A percentile compares a stretch with the other conserved stretches of the same genome.
Evolutionary conservation across 2,797 vertebrate species (phyloP).

Genomic region (Pseudochaenichthys georgianus): DNA sequence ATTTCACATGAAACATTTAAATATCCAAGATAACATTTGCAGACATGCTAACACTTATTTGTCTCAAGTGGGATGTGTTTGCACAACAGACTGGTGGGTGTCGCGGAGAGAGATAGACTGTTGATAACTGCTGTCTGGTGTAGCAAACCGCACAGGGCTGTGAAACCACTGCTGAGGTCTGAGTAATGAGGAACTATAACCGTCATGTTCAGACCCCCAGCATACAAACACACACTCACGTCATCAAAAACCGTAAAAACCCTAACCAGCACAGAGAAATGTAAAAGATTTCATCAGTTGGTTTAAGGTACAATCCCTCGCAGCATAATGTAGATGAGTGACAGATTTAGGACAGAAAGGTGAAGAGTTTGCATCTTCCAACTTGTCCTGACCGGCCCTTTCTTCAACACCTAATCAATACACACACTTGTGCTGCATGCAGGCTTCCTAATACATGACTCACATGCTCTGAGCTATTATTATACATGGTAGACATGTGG

Average conservation of each 20-base stretch:
- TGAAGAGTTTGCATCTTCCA: constrained; percentile 41
- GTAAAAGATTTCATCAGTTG: constrained; percentile 9
- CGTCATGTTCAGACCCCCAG: constrained; percentile 60
- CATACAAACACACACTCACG: constrained; percentile 15
- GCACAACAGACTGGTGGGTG: constrained; percentile 18
- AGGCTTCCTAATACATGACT: constrained; percentile 52
- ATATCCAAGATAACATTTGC: not conserved
- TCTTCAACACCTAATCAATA: constrained; percentile 58
- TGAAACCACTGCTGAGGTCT: constrained; percentile 75
- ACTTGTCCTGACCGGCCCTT: constrained; percentile 32
- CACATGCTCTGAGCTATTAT: constrained; percentile 61
- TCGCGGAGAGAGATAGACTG: constrained; percentile 52
- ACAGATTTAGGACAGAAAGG: not conserved
- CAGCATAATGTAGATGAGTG: constrained; percentile 16
- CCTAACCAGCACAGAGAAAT: not conserved
- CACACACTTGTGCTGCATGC: constrained; percentile 30
- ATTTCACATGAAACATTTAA: not conserved
- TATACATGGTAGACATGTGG: constrained; percentile 70
- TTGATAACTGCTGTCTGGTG: constrained; percentile 76
- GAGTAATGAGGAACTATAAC: constrained; percentile 80
- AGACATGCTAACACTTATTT: constrained; percentile 28
- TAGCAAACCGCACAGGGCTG: constrained; percentile 66
- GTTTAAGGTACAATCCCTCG: constrained; percentile 11
- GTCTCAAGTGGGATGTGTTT: constrained; percentile 36
- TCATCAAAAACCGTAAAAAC: constrained; percentile 8